Conservation (phyloP, 2,797 vertebrate genomes). For the Cirrhinus molitorella region DNA sequence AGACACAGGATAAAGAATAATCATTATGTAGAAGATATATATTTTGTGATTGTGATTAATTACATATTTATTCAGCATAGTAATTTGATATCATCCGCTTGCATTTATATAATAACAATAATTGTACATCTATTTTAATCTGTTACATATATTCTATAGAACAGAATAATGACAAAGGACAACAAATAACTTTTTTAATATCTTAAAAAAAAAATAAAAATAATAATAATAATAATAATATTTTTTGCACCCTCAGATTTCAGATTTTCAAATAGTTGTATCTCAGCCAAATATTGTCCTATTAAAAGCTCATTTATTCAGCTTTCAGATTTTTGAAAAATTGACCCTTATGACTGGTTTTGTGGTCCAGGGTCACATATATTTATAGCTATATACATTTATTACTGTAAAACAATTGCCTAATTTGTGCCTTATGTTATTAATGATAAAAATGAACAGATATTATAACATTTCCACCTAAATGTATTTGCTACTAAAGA, state of each 20-base stretch:
- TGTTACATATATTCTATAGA: background rate
- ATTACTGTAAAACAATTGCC: background rate
- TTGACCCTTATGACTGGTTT: too few species aligned
- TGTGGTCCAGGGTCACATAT: too few species aligned
- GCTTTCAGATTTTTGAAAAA: too few species aligned
- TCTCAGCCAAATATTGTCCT: too few species aligned
- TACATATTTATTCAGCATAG: background rate
- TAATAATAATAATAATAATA: too few species aligned
- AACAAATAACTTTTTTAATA: background rate
- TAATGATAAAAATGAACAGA: background rate
- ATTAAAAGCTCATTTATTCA: too few species aligned
- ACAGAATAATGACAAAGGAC: background rate
- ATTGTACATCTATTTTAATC: background rate
- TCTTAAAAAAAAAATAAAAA: background rate
- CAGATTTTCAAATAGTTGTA: too few species aligned
- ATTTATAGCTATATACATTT: background rate
- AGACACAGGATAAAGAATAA: conserved; percentile 26
- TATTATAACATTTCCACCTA: background rate
- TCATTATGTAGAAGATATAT: background rate
- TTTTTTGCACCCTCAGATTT: too few species aligned
- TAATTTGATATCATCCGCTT: background rate
- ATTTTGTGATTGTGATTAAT: background rate
- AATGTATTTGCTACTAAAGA: background rate
- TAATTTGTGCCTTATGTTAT: background rate
- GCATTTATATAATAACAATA: background rate